A percentile compares a stretch with the other conserved stretches of the same genome.
Conservation (phyloP, 2,797 vertebrate genomes). For the Channallabes apus region DNA sequence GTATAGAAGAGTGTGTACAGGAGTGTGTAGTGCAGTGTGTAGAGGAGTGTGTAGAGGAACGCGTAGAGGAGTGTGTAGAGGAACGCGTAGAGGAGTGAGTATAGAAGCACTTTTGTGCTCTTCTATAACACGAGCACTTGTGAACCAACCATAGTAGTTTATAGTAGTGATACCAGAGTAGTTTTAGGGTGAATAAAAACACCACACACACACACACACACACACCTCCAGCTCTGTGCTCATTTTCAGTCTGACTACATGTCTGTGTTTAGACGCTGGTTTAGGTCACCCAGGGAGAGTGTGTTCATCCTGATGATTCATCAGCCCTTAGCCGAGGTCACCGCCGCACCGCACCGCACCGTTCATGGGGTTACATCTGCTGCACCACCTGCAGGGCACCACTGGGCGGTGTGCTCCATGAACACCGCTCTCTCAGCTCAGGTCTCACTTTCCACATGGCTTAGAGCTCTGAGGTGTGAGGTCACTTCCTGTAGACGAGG, state of each 20-base stretch:
- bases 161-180: no score
- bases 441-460: conserved; percentile 11
- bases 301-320: not conserved
- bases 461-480: not conserved
- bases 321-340: not conserved
- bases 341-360: not conserved
- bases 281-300: not conserved
- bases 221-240: not conserved
- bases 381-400: not conserved
- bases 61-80: no score
- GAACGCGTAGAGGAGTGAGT: not conserved
- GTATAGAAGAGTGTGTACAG: no score
- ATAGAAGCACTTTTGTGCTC: not conserved
- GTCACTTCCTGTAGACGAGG: not conserved
- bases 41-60: no score
- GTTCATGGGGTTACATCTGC: conserved; percentile 4
- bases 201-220: not conserved
- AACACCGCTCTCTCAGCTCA: conserved; percentile 8
- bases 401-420: no score
- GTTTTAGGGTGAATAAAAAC: not conserved
- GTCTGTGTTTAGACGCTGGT: conserved; percentile 3
- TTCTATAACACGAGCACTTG: not conserved
- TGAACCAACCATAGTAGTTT: not conserved
- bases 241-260: not conserved
- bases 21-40: no score